Evolutionary conservation across 2,797 vertebrate genomes (phyloP).

Genomic region (Glyptemys insculpta): DNA sequence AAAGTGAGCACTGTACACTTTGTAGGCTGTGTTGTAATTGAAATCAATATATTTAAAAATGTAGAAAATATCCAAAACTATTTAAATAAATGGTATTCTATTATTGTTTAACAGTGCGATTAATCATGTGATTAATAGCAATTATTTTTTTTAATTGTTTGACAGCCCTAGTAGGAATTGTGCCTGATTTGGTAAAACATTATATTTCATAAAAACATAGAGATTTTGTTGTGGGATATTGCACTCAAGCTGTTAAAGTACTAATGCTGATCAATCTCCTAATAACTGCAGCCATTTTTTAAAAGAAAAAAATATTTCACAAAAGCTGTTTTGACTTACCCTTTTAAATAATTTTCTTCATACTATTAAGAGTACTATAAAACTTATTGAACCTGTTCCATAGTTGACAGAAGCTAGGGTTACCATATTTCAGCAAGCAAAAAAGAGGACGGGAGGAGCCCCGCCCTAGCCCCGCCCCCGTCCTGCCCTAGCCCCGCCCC

Average conservation of each 20-base stretch:
- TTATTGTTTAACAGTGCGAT: too few relatives aligned
- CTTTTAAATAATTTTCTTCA: not conserved
- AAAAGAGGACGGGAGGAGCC: too few relatives aligned
- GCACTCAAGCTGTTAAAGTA: not conserved
- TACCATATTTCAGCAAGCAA: too few relatives aligned
- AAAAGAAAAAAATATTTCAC: constrained; percentile 3
- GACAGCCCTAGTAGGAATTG: not conserved
- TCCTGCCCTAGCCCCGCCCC: too few relatives aligned
- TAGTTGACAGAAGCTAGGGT: not conserved
- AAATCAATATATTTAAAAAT: too few relatives aligned
- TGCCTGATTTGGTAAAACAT: not conserved
- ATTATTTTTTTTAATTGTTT: too few relatives aligned
- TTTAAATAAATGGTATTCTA: too few relatives aligned
- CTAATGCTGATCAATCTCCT: not conserved
- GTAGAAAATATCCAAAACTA: too few relatives aligned
- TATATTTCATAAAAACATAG: not conserved
- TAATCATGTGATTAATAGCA: too few relatives aligned
- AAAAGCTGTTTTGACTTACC: not conserved
- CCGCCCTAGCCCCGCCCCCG: too few relatives aligned
- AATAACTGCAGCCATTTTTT: not conserved
- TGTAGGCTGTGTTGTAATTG: too few relatives aligned
- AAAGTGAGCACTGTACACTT: too few relatives aligned
- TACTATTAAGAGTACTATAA: not conserved
- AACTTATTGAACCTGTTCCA: not conserved
- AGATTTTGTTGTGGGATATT: not conserved